Conservation (phyloP, 2,113 vertebrate genomes). For the Corythornis madagascariensis region DNA sequence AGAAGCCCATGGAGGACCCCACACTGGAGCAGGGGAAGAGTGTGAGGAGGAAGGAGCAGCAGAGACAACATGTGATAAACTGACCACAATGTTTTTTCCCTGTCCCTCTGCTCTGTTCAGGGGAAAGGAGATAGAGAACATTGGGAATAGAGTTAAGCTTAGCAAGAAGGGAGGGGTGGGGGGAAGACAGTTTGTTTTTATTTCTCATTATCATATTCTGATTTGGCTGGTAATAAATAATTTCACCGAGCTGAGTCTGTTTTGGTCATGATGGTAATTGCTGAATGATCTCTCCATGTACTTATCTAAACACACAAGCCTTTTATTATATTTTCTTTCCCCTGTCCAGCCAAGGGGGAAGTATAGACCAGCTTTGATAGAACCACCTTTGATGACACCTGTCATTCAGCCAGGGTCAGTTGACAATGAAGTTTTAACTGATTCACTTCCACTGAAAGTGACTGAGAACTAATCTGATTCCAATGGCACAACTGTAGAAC, state of each 20-base stretch:
- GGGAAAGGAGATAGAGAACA: not conserved
- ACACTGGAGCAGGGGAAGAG: not conserved
- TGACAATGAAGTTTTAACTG: not conserved
- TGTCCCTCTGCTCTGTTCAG: accelerated
- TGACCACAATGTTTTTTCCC: not conserved
- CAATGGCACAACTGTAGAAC: not conserved
- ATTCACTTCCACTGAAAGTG: not conserved
- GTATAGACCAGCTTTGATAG: not conserved
- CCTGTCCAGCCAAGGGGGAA: not conserved
- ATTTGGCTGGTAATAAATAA: not conserved
- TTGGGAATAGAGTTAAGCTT: not conserved
- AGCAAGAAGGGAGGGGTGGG: not conserved
- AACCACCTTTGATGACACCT: not conserved
- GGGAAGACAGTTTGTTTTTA: not conserved
- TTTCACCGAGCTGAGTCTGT: not conserved
- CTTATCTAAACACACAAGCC: not conserved
- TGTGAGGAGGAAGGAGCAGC: not conserved
- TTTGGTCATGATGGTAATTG: not conserved
- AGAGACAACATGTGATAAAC: not conserved
- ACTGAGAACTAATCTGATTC: not conserved
- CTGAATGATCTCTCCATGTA: not conserved
- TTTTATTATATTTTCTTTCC: not conserved
- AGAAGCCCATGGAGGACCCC: not conserved
- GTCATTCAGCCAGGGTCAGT: not conserved
- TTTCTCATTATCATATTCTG: not conserved